Conservation (phyloP, 1,140 invertebrate genomes). For the Dendrolimus punctatus region DNA sequence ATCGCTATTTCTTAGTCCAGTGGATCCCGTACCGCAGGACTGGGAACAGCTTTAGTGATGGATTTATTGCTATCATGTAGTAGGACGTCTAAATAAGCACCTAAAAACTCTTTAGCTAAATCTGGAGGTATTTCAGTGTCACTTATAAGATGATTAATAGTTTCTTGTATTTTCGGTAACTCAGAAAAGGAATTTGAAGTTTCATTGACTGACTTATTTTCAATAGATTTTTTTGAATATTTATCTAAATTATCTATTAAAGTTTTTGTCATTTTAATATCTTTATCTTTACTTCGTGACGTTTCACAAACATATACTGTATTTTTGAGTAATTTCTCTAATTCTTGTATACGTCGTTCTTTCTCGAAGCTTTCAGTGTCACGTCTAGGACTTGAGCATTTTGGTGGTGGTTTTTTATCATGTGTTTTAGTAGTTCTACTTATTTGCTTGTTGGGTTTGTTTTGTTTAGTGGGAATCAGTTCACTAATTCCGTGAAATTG, state of each 20-base stretch:
- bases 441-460: conserved; percentile 11
- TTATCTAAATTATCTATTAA: conserved; percentile 38
- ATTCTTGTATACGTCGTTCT: conserved; percentile 43
- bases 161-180: conserved; percentile 40
- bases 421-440: conserved; percentile 6
- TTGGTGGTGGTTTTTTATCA: conserved; percentile 11
- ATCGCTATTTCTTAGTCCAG: conserved; percentile 9
- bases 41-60: conserved; percentile 15
- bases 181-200: conserved; percentile 40
- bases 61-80: conserved; percentile 21
- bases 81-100: conserved; percentile 47
- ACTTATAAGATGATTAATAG: conserved; percentile 41
- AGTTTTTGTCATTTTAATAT: conserved; percentile 45
- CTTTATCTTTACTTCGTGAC: conserved; percentile 24
- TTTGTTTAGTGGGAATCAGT: conserved; percentile 2
- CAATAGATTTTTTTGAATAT: conserved; percentile 14
- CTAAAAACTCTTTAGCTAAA: conserved; percentile 45
- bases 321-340: conserved; percentile 49
- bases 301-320: conserved; percentile 52
- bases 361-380: conserved; percentile 35
- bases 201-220: conserved; percentile 13
- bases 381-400: conserved; percentile 15
- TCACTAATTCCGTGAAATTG: conserved; percentile 31
- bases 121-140: conserved; percentile 35
- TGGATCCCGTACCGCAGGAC: no score